phyloP scores from a whole-genome alignment of 1,140 invertebrate genomes.

The Anastatus disparis region DNA sequence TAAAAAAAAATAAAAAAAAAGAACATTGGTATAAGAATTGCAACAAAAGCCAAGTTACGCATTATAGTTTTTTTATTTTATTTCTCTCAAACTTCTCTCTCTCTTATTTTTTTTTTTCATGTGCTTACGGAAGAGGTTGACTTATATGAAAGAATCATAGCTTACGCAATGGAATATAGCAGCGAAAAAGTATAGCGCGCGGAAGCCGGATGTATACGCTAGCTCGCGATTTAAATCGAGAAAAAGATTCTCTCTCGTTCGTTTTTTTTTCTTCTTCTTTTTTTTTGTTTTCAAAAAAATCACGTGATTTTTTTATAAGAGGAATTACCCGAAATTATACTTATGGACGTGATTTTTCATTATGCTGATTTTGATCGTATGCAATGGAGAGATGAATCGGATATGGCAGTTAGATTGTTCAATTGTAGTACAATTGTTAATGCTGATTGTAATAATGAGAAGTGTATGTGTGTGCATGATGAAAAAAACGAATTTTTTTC shows the following conservation, averaged over 20 bases:
- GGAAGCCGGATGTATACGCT: conserved; percentile 26
- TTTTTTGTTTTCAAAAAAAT: no score
- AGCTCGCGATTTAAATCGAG: neutral
- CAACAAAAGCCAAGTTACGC: no score
- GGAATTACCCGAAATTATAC: conserved; percentile 32
- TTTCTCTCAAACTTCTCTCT: no score
- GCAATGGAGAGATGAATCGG: neutral
- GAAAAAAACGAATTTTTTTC: no score
- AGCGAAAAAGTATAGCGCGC: neutral
- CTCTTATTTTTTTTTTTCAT: no score
- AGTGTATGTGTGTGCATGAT: neutral
- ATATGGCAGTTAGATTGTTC: neutral
- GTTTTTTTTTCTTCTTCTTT: no score
- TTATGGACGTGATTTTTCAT: conserved; percentile 25
- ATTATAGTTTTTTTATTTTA: no score
- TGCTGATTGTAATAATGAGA: no score
- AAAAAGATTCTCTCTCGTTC: neutral
- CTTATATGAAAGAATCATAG: conserved; percentile 23
- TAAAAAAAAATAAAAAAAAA: no score
- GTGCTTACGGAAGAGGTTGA: neutral
- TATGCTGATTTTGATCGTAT: conserved; percentile 23
- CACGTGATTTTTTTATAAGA: neutral
- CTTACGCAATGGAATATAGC: conserved; percentile 29
- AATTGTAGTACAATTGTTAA: neutral
- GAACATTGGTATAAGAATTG: no score